Evolutionary conservation across 2,888 invertebrate genomes (phyloP), one percentile per base, ranked within the genome.

Genomic region (Synanthedon tipuliformis): DNA sequence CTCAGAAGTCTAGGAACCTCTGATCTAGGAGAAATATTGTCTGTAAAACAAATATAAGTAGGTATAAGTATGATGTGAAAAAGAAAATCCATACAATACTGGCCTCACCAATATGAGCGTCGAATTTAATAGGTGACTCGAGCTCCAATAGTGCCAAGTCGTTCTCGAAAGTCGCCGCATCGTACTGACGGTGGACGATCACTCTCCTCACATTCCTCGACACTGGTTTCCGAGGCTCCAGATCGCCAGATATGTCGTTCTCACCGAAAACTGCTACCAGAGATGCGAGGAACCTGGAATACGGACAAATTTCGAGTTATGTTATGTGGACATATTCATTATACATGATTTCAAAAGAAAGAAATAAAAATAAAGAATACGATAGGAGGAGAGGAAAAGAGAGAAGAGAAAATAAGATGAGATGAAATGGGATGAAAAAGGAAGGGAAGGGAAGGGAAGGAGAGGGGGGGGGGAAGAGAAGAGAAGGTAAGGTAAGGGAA

Each of bases 191-290:
- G 71, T 97, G 96, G 0, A 96, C 95, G 52, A 97, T 94, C 41
- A 97, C 95, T 40, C 96, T 86, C 56, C 93, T 90, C 0, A 97
- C 95, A 75, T 96, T 95, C 69, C 93, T 92, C 40, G 94, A 92
- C 0, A 95, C 84, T 0, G 95, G 92, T 50, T 93, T 89, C 62
- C 92, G 91, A 1, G 92, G 90, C 66, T 96, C 96, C 61, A 93
- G 83, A 69, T 95, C 94, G 0, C 95, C 94, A 0, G 95, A 94
- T 61, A 97, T 93, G 73, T 97, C 96, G 71, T 93, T 94, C 73
- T 97, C 96, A 0, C 97, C 97, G 68, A 97, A 93, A 3, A 97
- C 95, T 0, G 96, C 96, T 11, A 97, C 94, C 56, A 97, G 81
- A 0, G 95, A 95, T 0, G 96, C 96, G 54, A 97, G 87, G 83